phyloP scores from a whole-genome alignment of 2,888 invertebrate genomes.

The Punctoribates punctum region DNA sequence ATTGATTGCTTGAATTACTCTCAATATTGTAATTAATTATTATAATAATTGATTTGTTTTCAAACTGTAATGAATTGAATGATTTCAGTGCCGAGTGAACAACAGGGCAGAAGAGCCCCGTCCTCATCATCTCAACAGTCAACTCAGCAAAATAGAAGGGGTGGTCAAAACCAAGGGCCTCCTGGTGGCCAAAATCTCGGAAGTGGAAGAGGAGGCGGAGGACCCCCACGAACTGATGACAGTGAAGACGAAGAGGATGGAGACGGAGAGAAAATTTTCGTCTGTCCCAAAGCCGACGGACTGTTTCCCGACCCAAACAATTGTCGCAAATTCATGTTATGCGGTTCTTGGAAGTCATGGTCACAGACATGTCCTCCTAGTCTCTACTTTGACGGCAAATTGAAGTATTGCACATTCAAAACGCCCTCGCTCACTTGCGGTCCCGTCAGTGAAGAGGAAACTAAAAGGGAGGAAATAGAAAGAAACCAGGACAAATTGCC shows the following conservation, averaged over 20 bases:
- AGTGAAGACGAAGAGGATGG: constrained; percentile 37
- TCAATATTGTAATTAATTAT: no score
- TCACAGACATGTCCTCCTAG: constrained; percentile 83
- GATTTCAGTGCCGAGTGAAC: not conserved
- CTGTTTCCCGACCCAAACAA: constrained; percentile 50
- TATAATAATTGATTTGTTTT: no score
- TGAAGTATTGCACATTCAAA: constrained; percentile 85
- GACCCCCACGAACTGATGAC: not conserved
- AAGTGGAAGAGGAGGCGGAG: not conserved
- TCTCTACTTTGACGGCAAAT: constrained; percentile 81
- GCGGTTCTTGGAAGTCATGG: constrained; percentile 84
- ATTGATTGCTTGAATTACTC: no score
- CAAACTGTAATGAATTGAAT: not conserved
- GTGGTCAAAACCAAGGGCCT: not conserved
- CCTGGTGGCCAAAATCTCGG: not conserved
- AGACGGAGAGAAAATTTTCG: constrained; percentile 43
- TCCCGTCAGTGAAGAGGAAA: constrained; percentile 61
- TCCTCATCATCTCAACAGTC: not conserved
- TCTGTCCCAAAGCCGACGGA: constrained; percentile 49
- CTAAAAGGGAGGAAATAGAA: constrained; percentile 29
- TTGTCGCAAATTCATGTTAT: constrained; percentile 54
- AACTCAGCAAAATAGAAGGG: constrained; percentile 28
- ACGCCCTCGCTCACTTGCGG: constrained; percentile 78
- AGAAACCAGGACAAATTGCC: constrained; percentile 51
- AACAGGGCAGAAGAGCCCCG: constrained; percentile 32